A percentile compares a stretch with the other conserved stretches of the same genome.
phyloP scores from a whole-genome alignment of 2,797 vertebrate genomes.

The Poecilia picta region DNA sequence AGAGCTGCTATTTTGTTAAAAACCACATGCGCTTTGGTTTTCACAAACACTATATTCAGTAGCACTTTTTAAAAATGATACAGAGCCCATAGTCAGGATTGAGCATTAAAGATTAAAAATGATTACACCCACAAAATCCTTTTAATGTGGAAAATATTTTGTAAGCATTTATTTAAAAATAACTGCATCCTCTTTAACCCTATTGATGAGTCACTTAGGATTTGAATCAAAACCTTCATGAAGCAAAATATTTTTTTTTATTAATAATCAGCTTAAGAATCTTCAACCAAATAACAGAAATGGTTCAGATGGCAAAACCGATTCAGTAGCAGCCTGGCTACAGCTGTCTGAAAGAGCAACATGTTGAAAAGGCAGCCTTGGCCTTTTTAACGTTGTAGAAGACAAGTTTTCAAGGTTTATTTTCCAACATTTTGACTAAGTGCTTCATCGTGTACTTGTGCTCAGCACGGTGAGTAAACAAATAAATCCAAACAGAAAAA shows the following conservation, averaged over 20 bases:
- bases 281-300: conserved; percentile 63
- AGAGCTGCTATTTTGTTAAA: conserved; percentile 58
- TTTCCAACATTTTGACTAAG: conserved; percentile 6
- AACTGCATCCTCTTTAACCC: conserved; percentile 55
- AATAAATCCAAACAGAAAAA: conserved; percentile 9
- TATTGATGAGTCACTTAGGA: conserved; percentile 67
- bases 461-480: background rate
- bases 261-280: conserved; percentile 67
- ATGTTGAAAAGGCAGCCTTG: conserved; percentile 17
- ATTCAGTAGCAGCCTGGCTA: conserved; percentile 61
- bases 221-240: conserved; percentile 53
- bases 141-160: conserved; percentile 62
- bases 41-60: conserved; percentile 79
- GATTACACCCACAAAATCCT: conserved; percentile 52
- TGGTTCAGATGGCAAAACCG: conserved; percentile 45
- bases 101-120: conserved; percentile 64
- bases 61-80: conserved; percentile 67
- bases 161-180: conserved; percentile 62
- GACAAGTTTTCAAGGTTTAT: conserved; percentile 1
- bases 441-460: background rate
- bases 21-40: conserved; percentile 66
- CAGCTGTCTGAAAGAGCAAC: conserved; percentile 28
- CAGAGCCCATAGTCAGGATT: conserved; percentile 48
- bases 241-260: conserved; percentile 38
- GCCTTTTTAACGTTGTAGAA: conserved; percentile 29